Base-by-base conservation (phyloP, 2,797 vertebrate species). In the Phoebastria nigripes region DNA sequence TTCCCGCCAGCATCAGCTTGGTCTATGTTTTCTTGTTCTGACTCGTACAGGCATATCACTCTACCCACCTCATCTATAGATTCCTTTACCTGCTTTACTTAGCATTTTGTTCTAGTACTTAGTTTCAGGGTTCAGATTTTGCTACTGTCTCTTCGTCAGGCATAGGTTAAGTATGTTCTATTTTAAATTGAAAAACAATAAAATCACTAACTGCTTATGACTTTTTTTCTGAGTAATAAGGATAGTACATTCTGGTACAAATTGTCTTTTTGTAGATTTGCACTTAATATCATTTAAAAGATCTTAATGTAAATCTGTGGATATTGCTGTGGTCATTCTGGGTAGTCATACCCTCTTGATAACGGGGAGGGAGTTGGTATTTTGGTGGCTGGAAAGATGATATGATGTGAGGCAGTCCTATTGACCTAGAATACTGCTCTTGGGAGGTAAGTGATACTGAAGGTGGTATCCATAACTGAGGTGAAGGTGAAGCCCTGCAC, bases 311-410 rank as follows among this genome's bases (percentile, higher is more conserved):
- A 28, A 63, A 31, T 47, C 56, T 65, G 29, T 77, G 29, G 44
- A 2, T 87, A 9, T 58, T 49, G 33, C 33, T 18, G 5, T 52
- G 28, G 47, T 26, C 1, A 0, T 54, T 92, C 33, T 35, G 33
- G 8, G 49, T 69, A 44, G 52, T 41, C n/a, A 15, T 33, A 61
- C 25, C 31, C 6, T 22, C 28, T 63, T 59, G 54, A 4, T 95
- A 97, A 19, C 0, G 4, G 62, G 95, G 96, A 37, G 95, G 91
- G 58, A 96, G 56, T 70, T 93, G 91, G 55, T 97, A 91, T 78
- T 92, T 92, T 65, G 93, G 96, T 17, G 82, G 91, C 46, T 86
- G 82, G 33, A 31, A 85, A 51, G 76, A 26, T 41, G 80, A 44
- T n/a, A 26, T 55, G 39, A 9, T 41, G 17, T 54, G 62, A 33